phyloP scores from a whole-genome alignment of 2,888 invertebrate species.

The Ctenicera cuprea region DNA sequence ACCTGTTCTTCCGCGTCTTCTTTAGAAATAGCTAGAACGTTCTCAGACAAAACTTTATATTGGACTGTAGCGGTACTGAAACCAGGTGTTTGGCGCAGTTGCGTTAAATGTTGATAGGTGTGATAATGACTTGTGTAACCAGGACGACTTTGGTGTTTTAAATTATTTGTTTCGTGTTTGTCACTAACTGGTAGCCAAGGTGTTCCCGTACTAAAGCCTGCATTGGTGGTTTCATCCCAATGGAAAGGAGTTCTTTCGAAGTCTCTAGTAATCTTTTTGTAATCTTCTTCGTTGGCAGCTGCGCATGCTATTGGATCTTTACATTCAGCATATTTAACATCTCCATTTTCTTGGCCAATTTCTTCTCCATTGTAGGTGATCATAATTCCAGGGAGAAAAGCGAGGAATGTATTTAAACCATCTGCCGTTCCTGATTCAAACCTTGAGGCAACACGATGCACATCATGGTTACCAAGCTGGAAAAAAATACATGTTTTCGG shows the following conservation, averaged over 20 bases:
- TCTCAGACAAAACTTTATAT: background rate
- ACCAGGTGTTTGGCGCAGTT: slow-evolving; percentile 73
- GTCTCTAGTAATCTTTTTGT: slow-evolving; percentile 78
- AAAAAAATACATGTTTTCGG: too few species aligned
- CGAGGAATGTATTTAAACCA: slow-evolving; percentile 88
- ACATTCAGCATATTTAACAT: slow-evolving; percentile 73
- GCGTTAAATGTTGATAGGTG: slow-evolving; percentile 77
- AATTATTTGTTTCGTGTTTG: slow-evolving; percentile 77
- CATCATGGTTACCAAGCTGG: slow-evolving; percentile 86
- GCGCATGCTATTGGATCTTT: slow-evolving; percentile 77
- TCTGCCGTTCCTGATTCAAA: slow-evolving; percentile 82
- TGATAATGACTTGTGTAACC: slow-evolving; percentile 76
- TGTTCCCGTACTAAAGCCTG: slow-evolving; percentile 74
- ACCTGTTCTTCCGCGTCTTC: background rate
- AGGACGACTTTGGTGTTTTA: slow-evolving; percentile 73
- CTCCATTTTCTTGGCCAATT: slow-evolving; percentile 81
- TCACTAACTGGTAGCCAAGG: slow-evolving; percentile 84
- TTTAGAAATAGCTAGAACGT: background rate
- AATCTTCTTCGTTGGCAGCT: slow-evolving; percentile 78
- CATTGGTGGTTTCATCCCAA: slow-evolving; percentile 79
- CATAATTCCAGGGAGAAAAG: slow-evolving; percentile 89
- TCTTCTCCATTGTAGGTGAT: slow-evolving; percentile 93
- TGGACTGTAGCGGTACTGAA: background rate
- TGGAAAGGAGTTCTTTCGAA: slow-evolving; percentile 89
- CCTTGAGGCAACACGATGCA: slow-evolving; percentile 81